Base-by-base conservation (phyloP, 2,888 invertebrate species). In the Prosapia bicincta region DNA sequence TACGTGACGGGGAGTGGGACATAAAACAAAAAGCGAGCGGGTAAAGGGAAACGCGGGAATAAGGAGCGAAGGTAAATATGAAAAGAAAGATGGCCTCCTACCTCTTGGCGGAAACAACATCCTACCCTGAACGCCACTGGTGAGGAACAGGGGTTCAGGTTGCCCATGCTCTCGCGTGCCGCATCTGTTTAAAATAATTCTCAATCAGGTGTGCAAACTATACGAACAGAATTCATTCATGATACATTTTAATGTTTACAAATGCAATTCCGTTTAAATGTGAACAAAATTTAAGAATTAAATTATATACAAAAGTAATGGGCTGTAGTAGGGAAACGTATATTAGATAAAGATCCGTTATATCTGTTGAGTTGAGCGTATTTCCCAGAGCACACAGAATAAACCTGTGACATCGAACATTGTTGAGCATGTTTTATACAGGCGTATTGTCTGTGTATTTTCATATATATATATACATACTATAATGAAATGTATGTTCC, bases 31-130 rank as follows among this genome's bases (percentile, higher is more conserved):
- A 38, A 38, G 38, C 38, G 38, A 15, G 6, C 38, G 15, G 38
- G 15, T 15, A 13, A 38, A 38, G 13, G 38, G 38, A 30, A 38
- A 38, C 38, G 38, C 38, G 38, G 6, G 38, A 38, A 13, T 5
- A 38, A 9, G 38, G 38, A 9, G 13, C 38, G 38, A 38, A 38
- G 7, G 13, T 38, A 38, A 38, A 38, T 9, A 38, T 13, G 13
- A 54, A 54, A 54, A 20, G 54, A 10, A 13, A 54, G 54, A 54
- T 54, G 20, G 54, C 54, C 3, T 54, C 54, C 54, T 54, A 54
- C 54, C 54, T 54, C 54, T 54, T 54, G 54, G 54, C 54, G 54
- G 54, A 54, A 54, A 54, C 54, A 54, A 54, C 54, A 54, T 54
- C 54, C 54, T 54, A 54, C 54, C 54, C 54, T 54, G 54, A 54